Conservation (phyloP, 2,797 vertebrate genomes). For the Pantherophis alleghaniensis region DNA sequence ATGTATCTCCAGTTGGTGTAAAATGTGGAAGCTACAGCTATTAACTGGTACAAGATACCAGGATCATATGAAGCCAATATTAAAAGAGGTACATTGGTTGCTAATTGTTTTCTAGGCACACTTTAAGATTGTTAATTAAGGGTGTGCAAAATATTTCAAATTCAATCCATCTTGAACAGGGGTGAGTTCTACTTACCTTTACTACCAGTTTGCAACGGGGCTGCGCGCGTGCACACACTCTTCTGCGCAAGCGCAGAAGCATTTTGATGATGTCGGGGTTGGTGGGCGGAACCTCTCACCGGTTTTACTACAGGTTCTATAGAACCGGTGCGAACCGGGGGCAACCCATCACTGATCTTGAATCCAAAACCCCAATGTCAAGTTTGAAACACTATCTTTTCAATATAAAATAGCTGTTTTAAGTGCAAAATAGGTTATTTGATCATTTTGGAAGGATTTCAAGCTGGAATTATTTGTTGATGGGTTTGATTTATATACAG, state of each 20-base stretch:
- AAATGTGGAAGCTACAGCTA: neutral
- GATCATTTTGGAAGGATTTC: neutral
- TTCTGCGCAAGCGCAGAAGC: too few relatives aligned
- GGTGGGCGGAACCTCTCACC: too few relatives aligned
- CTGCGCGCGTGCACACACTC: too few relatives aligned
- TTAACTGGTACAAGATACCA: neutral
- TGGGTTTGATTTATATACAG: neutral
- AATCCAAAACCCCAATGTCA: neutral
- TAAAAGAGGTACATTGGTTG: neutral
- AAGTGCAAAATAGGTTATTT: neutral
- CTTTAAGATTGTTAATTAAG: neutral
- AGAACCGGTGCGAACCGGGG: too few relatives aligned
- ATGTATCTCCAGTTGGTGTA: neutral
- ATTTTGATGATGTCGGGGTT: too few relatives aligned
- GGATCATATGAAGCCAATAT: neutral
- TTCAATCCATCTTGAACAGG: neutral
- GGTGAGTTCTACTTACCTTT: too few relatives aligned
- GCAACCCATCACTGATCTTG: neutral
- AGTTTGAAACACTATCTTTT: neutral
- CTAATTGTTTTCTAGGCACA: neutral
- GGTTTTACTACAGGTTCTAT: too few relatives aligned
- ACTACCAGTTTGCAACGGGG: too few relatives aligned
- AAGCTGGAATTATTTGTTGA: neutral
- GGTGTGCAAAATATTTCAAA: neutral
- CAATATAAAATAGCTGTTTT: neutral